phyloP scores from a whole-genome alignment of 2,888 invertebrate genomes.

The Lacanobia oleracea region DNA sequence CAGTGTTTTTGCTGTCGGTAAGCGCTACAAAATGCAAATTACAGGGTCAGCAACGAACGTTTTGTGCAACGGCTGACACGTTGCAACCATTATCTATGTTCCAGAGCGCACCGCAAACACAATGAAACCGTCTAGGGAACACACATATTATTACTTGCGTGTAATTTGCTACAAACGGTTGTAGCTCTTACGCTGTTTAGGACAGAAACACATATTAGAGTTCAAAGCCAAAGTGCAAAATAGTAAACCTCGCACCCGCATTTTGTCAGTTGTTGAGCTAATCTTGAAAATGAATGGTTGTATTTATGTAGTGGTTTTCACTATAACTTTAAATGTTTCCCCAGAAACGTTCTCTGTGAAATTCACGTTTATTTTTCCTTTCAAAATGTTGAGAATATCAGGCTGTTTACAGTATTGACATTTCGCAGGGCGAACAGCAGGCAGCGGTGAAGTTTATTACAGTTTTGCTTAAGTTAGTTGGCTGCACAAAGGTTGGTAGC shows the following conservation, averaged over 20 bases:
- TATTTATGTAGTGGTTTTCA: conserved; percentile 18
- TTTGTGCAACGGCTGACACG: conserved; percentile 64
- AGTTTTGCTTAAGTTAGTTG: conserved; percentile 49
- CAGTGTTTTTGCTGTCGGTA: conserved; percentile 64
- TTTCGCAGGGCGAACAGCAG: conserved; percentile 25
- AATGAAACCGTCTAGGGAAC: conserved; percentile 64
- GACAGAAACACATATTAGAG: conserved; percentile 38
- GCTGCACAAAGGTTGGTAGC: conserved; percentile 39
- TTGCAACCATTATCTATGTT: conserved; percentile 68
- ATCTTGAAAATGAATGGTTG: conserved; percentile 33
- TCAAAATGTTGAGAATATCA: conserved; percentile 24
- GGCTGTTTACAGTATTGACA: conserved; percentile 40
- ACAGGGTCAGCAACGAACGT: conserved; percentile 59
- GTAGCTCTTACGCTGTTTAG: conserved; percentile 35
- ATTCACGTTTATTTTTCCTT: conserved; percentile 38
- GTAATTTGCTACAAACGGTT: conserved; percentile 47
- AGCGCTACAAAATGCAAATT: conserved; percentile 68
- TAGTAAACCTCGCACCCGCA: conserved; percentile 14
- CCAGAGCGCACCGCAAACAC: conserved; percentile 61
- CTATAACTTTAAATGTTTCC: conserved; percentile 20
- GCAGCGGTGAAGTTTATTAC: conserved; percentile 50
- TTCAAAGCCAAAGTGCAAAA: conserved; percentile 36
- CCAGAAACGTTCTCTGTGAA: conserved; percentile 10
- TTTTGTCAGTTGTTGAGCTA: conserved; percentile 38
- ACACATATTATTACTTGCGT: conserved; percentile 54